Percentiles rank a stretch among this genome's conserved stretches.
phyloP scores from a whole-genome alignment of 2,113 vertebrate genomes.

The Thomomys bottae region DNA sequence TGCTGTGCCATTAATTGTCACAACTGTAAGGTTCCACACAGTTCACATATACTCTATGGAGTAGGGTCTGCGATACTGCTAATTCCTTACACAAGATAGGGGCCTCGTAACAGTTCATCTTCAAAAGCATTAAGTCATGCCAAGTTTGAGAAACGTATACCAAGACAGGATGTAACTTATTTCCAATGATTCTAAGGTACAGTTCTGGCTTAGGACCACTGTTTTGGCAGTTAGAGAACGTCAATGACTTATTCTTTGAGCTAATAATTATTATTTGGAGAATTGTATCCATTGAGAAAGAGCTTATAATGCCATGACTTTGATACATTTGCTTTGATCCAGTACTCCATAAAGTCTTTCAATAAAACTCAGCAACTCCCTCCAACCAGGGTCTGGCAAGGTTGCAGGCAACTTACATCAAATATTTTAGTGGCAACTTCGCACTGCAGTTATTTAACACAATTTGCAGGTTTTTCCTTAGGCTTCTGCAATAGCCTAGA shows the following conservation, averaged over 20 bases:
- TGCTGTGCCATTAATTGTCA: background rate
- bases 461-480: background rate
- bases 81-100: background rate
- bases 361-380: background rate
- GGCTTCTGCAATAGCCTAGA: background rate
- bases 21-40: background rate
- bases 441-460: background rate
- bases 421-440: background rate
- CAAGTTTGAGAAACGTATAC: background rate
- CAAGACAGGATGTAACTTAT: background rate
- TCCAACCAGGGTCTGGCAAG: background rate
- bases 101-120: background rate
- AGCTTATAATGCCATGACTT: background rate
- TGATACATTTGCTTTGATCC: background rate
- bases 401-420: background rate
- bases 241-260: background rate
- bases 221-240: background rate
- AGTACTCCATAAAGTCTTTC: background rate
- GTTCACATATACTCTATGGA: background rate
- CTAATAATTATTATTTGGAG: background rate
- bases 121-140: background rate
- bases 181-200: background rate
- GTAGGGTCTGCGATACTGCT: background rate
- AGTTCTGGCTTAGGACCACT: background rate
- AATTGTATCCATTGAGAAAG: background rate